phyloP scores from a whole-genome alignment of 2,113 vertebrate genomes.

The Cisticola juncidis region DNA sequence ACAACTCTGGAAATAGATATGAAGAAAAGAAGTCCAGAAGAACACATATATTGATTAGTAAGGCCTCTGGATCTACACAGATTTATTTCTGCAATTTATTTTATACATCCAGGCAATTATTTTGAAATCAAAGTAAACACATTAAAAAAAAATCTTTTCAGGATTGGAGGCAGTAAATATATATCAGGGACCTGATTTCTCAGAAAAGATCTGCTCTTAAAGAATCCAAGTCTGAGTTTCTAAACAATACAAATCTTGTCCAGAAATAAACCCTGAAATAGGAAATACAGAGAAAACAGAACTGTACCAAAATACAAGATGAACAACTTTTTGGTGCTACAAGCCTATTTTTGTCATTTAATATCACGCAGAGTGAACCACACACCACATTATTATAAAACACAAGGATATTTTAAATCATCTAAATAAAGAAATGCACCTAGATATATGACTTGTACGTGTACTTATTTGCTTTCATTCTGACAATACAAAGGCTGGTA shows the following conservation, averaged over 20 bases:
- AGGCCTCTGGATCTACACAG: neutral
- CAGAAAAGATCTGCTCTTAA: neutral
- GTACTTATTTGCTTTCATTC: neutral
- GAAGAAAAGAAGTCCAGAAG: neutral
- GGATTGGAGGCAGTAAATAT: neutral
- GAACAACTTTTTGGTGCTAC: neutral
- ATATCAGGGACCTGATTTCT: neutral
- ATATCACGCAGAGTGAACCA: neutral
- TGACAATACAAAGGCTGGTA: neutral
- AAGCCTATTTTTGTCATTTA: neutral
- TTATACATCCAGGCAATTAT: neutral
- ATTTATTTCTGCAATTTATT: constrained; percentile 19
- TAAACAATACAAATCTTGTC: neutral
- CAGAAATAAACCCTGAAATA: neutral
- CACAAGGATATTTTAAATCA: neutral
- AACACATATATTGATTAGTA: constrained; percentile 1
- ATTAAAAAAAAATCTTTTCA: neutral
- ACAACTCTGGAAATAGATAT: neutral
- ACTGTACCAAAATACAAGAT: neutral
- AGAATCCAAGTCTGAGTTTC: neutral
- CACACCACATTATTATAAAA: neutral
- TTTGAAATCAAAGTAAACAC: constrained; percentile 17
- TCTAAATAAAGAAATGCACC: neutral
- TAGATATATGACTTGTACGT: neutral
- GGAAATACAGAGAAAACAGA: neutral